Evolutionary conservation across 2,888 invertebrate species (phyloP).

Genomic region (Homarus gammarus): DNA sequence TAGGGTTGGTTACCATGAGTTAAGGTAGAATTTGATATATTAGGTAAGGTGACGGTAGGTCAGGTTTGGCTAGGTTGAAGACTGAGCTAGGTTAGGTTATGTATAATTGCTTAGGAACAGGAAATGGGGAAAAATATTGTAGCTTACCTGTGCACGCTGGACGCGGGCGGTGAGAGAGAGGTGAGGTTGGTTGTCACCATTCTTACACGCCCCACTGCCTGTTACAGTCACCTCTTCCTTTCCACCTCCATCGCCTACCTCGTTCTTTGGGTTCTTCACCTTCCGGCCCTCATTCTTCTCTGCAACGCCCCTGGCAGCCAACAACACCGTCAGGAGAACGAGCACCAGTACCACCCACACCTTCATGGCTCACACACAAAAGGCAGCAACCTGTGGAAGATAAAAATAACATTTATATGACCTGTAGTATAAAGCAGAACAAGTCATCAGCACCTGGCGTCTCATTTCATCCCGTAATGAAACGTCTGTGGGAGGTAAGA

Average conservation of each 20-base stretch:
- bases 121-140: background rate
- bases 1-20: no score
- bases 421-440: background rate
- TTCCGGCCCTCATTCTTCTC: background rate
- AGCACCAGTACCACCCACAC: conserved; percentile 5
- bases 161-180: conserved; percentile 25
- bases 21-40: no score
- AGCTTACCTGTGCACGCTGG: conserved; percentile 16
- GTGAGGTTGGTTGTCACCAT: conserved; percentile 10
- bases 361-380: background rate
- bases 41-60: no score
- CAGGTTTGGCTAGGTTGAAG: no score
- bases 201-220: conserved; percentile 4
- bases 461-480: no score
- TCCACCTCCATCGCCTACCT: background rate
- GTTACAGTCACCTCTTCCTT: background rate
- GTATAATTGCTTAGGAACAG: no score
- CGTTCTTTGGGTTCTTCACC: background rate
- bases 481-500: no score
- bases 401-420: background rate
- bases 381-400: background rate
- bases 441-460: background rate
- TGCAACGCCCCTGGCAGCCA: background rate
- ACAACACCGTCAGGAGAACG: background rate
- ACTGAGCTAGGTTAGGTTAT: no score